These are phyloP conservation scores for Ophion slaviceki DNA, from an alignment of 2,888 invertebrate genomes.

Conservation along the genomic window DNA sequence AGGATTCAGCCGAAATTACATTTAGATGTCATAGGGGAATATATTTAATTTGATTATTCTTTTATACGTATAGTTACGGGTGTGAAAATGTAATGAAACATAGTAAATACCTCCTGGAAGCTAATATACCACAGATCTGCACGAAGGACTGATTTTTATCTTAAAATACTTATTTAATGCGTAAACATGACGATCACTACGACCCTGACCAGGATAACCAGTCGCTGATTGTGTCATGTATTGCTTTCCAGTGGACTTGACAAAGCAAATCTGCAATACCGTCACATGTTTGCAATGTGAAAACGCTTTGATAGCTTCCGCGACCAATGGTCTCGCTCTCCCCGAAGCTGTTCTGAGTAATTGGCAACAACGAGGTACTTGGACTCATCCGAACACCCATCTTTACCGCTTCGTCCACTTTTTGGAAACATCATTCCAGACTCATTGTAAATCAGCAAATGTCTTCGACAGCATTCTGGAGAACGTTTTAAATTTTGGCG, in stretches of 20 bases:
- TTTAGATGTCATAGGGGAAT: too few species aligned
- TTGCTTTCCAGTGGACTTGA: conserved; percentile 48
- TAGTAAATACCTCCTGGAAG: too few species aligned
- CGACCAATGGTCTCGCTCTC: conserved; percentile 6
- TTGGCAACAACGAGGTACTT: conserved; percentile 23
- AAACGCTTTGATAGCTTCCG: conserved; percentile 43
- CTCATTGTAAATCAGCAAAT: conserved; percentile 1
- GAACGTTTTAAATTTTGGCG: not conserved
- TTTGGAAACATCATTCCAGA: conserved; percentile 20
- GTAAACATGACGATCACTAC: too few species aligned
- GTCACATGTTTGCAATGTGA: conserved; percentile 44
- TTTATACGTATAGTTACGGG: too few species aligned
- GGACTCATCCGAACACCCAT: conserved; percentile 24
- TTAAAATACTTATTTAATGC: too few species aligned
- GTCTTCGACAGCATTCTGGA: conserved; percentile 5
- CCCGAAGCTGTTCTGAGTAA: conserved; percentile 13
- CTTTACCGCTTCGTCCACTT: not conserved
- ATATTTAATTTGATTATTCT: too few species aligned
- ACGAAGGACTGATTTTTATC: too few species aligned
- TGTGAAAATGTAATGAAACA: too few species aligned
- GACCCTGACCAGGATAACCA: too few species aligned
- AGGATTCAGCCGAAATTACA: too few species aligned
- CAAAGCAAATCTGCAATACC: conserved; percentile 36
- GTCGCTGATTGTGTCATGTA: conserved; percentile 55
- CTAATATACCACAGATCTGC: too few species aligned